phyloP scores from a whole-genome alignment of 2,113 vertebrate species.

The Myxocyprinus asiaticus region DNA sequence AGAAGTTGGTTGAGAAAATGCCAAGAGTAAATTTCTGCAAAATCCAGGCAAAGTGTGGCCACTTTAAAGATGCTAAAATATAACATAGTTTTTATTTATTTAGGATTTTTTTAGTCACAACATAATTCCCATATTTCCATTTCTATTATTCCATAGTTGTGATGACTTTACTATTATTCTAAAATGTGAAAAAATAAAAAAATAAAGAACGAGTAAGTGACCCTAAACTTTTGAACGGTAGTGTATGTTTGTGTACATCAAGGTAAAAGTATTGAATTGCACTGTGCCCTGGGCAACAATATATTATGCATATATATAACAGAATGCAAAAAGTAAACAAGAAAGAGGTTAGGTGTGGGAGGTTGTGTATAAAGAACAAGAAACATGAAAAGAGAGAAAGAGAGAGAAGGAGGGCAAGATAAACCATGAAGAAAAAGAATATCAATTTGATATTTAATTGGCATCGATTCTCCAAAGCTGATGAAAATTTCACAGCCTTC shows the following conservation, averaged over 20 bases:
- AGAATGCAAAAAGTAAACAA: conserved; percentile 2
- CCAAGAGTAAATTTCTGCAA: too few relatives aligned
- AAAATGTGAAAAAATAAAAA: too few relatives aligned
- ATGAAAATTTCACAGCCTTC: conserved; percentile 45
- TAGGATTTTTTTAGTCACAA: too few relatives aligned
- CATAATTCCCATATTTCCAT: too few relatives aligned
- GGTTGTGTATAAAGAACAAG: background rate
- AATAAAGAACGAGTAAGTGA: too few relatives aligned
- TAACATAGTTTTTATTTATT: too few relatives aligned
- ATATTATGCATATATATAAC: conserved; percentile 18
- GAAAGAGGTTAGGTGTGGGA: background rate
- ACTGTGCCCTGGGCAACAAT: background rate
- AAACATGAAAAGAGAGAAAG: conserved; percentile 55
- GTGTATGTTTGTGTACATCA: background rate
- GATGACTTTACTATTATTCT: too few relatives aligned
- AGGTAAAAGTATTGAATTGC: conserved; percentile 2
- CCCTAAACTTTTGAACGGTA: too few relatives aligned
- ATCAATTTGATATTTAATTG: conserved; percentile 44
- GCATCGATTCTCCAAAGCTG: conserved; percentile 25
- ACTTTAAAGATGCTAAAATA: too few relatives aligned
- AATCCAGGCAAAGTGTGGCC: too few relatives aligned
- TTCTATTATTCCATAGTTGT: too few relatives aligned
- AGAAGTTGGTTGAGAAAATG: too few relatives aligned
- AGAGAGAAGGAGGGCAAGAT: conserved; percentile 55
- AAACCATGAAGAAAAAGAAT: conserved; percentile 1